Percentiles rank a stretch among this genome's conserved stretches.
phyloP scores from a whole-genome alignment of 2,113 vertebrate genomes.

The Pleuronectes platessa region DNA sequence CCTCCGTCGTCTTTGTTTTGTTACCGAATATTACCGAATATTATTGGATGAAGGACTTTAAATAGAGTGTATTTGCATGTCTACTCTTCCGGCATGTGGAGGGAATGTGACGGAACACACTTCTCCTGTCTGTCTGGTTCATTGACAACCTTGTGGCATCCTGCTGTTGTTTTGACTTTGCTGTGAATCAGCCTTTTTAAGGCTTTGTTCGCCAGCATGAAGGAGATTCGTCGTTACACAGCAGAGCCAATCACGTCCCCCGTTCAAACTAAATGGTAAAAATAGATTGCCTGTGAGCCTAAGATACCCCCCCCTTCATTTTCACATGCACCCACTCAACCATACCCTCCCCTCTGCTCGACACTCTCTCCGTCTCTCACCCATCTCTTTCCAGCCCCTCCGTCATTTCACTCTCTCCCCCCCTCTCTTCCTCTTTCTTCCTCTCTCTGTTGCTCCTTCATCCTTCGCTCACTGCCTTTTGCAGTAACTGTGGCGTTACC shows the following conservation, averaged over 20 bases:
- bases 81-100: slow-evolving; percentile 4
- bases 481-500: slow-evolving; percentile 75
- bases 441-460: slow-evolving; percentile 59
- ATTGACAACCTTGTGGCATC: slow-evolving; percentile 48
- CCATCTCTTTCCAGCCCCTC: slow-evolving; percentile 54
- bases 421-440: slow-evolving; percentile 19
- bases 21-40: neutral
- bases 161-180: slow-evolving; percentile 66
- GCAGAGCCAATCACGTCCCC: slow-evolving; percentile 75
- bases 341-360: slow-evolving; percentile 61
- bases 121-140: slow-evolving; percentile 50
- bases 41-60: slow-evolving; percentile 22
- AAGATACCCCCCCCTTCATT: slow-evolving; percentile 46
- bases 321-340: slow-evolving; percentile 67
- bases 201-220: slow-evolving; percentile 61
- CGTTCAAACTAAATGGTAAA: slow-evolving; percentile 80
- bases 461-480: slow-evolving; percentile 65
- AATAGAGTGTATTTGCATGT: slow-evolving; percentile 2
- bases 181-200: slow-evolving; percentile 70
- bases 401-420: slow-evolving; percentile 53
- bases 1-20: neutral
- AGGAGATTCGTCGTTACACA: slow-evolving; percentile 64
- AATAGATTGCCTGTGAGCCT: slow-evolving; percentile 77
- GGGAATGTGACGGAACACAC: slow-evolving; percentile 36
- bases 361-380: slow-evolving; percentile 53